Conservation (phyloP, 1,140 invertebrate species). For the Saccostrea echinata region DNA sequence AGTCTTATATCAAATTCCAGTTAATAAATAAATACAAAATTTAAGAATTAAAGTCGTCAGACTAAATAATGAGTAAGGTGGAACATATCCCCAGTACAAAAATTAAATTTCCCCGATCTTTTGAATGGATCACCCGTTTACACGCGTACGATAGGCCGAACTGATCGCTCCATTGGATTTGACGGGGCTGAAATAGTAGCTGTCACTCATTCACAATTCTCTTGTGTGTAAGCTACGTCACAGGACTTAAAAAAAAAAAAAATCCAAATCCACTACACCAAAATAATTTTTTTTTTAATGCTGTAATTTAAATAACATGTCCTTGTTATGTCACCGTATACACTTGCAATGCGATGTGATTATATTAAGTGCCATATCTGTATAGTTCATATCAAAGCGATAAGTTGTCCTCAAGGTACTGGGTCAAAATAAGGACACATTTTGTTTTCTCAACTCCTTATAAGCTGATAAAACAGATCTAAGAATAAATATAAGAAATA, state of each 20-base stretch:
- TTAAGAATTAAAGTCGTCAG: neutral
- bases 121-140: conserved; percentile 27
- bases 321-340: neutral
- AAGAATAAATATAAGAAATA: neutral
- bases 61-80: neutral
- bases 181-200: neutral
- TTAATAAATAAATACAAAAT: neutral
- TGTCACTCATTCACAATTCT: conserved; percentile 23
- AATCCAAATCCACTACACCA: neutral
- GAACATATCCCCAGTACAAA: neutral
- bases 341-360: neutral
- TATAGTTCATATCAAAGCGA: neutral
- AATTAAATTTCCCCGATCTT: conserved; percentile 18
- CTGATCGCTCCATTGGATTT: conserved; percentile 31
- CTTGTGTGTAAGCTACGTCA: neutral
- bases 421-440: neutral
- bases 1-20: conserved; percentile 15
- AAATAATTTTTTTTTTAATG: neutral
- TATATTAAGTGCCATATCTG: neutral
- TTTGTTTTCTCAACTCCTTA: neutral
- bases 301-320: no score
- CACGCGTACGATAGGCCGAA: neutral
- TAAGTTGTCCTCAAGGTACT: neutral
- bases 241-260: neutral
- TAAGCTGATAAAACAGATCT: conserved; percentile 15